Conservation (phyloP, 2,113 vertebrate genomes). For the Eupsittula cactorum region DNA sequence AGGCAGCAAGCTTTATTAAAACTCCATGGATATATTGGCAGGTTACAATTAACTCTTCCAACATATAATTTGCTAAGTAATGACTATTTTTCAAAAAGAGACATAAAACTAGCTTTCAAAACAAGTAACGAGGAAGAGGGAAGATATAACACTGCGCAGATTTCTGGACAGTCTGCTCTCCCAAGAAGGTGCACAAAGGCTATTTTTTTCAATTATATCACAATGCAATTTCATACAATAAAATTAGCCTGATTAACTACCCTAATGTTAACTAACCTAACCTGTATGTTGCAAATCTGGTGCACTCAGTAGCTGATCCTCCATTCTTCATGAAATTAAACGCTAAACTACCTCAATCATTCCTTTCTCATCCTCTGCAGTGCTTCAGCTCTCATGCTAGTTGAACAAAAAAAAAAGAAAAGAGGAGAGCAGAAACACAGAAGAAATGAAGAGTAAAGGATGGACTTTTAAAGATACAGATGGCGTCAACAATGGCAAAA, state of each 20-base stretch:
- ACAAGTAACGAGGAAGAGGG: background rate
- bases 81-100: background rate
- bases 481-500: background rate
- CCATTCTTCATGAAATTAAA: background rate
- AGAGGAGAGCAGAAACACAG: background rate
- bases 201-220: background rate
- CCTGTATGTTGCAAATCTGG: background rate
- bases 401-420: background rate
- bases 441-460: background rate
- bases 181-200: background rate
- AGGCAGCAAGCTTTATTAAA: background rate
- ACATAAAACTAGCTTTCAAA: background rate
- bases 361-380: background rate
- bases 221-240: background rate
- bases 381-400: background rate
- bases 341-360: background rate
- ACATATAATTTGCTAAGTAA: background rate
- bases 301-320: background rate
- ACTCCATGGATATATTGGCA: background rate
- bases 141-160: background rate
- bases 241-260: background rate
- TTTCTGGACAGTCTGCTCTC: background rate
- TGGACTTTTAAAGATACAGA: background rate
- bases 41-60: background rate
- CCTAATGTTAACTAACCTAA: background rate